Evolutionary conservation across 2,888 invertebrate genomes (phyloP).

Genomic region (Ormyrus rosae): DNA sequence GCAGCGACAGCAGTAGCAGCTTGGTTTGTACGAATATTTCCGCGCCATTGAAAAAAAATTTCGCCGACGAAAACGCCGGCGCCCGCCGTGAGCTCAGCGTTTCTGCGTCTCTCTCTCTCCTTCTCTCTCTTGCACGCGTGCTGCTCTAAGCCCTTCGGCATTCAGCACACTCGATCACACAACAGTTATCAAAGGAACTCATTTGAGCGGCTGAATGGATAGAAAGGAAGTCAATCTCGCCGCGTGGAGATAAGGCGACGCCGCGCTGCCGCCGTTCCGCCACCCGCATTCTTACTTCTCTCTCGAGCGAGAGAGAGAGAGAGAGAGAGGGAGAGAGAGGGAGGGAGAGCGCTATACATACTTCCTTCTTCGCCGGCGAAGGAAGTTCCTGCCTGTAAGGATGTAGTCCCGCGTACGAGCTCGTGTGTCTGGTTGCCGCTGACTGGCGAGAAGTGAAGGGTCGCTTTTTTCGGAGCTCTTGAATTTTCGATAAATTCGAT

Average conservation of each 20-base stretch:
- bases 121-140: constrained; percentile 56
- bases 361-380: constrained; percentile 7
- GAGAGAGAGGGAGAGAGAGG: too few species aligned
- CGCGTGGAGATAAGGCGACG: constrained; percentile 73
- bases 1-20: too few species aligned
- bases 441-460: not conserved
- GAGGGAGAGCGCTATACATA: not conserved
- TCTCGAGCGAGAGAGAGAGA: not conserved
- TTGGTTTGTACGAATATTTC: constrained; percentile 40
- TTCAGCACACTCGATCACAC: constrained; percentile 75
- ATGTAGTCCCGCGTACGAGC: not conserved
- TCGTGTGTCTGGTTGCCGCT: not conserved
- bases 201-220: constrained; percentile 74
- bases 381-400: not conserved
- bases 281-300: constrained; percentile 41
- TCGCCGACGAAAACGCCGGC: too few species aligned
- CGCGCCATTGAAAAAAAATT: constrained; percentile 34
- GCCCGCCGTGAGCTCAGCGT: too few species aligned
- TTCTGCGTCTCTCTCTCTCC: too few species aligned
- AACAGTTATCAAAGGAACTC: constrained; percentile 76
- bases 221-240: constrained; percentile 75
- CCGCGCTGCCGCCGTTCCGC: constrained; percentile 64
- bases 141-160: constrained; percentile 73
- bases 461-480: not conserved
- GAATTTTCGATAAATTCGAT: too few species aligned